Evolutionary conservation across 1,140 invertebrate genomes (phyloP).

Genomic region (Drosophila aff.): DNA sequence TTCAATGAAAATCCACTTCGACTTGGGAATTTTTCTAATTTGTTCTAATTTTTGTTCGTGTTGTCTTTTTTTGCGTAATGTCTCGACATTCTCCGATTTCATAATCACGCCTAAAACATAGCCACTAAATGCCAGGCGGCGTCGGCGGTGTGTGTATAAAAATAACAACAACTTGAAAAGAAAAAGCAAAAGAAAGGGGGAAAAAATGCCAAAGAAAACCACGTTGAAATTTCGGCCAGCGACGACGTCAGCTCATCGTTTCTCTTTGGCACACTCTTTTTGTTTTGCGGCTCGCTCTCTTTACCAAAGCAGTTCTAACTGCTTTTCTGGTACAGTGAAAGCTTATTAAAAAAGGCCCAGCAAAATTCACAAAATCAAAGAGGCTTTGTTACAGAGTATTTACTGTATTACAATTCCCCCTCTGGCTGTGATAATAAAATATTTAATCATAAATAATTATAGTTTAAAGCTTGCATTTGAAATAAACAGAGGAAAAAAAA

Average conservation of each 20-base stretch:
- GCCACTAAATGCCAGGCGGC: slow-evolving; percentile 44
- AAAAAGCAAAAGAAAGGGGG: slow-evolving; percentile 26
- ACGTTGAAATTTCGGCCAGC: slow-evolving; percentile 66
- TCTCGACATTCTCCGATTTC: slow-evolving; percentile 47
- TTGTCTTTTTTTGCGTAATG: slow-evolving; percentile 18
- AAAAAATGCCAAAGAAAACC: slow-evolving; percentile 56
- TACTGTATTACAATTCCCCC: slow-evolving; percentile 3
- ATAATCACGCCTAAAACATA: slow-evolving; percentile 57
- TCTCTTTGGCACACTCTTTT: slow-evolving; percentile 21
- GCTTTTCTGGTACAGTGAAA: slow-evolving; percentile 44
- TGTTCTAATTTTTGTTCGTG: not conserved
- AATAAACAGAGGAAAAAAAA: not conserved
- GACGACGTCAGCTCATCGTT: slow-evolving; percentile 14
- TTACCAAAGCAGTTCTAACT: slow-evolving; percentile 31
- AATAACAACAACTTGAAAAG: slow-evolving; percentile 44
- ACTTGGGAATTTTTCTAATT: slow-evolving; percentile 2
- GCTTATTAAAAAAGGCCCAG: not conserved
- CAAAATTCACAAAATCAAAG: not conserved
- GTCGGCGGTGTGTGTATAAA: slow-evolving; percentile 27
- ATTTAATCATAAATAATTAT: slow-evolving; percentile 23
- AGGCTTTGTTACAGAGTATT: too few relatives aligned
- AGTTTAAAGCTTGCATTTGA: not conserved
- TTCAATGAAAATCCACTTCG: slow-evolving; percentile 32
- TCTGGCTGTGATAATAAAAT: slow-evolving; percentile 14
- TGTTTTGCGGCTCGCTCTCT: slow-evolving; percentile 3